Evolutionary conservation across 1,140 invertebrate species (phyloP), one percentile per base, ranked within the genome.

Genomic region (Whitmania pigra): DNA sequence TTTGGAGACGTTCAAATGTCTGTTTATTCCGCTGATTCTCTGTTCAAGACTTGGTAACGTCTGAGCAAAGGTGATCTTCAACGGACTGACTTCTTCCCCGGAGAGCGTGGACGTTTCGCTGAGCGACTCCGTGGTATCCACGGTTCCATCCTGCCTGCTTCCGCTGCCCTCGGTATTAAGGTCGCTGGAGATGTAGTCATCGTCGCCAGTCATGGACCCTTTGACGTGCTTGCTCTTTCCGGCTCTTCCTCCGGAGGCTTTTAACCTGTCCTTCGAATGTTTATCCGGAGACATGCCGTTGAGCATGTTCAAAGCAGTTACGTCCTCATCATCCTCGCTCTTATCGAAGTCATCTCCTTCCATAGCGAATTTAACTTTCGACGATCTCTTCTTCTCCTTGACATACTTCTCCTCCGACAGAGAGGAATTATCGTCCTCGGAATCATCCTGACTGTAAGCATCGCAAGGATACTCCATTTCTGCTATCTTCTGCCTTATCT

Each of bases 301-400:
- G 11, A 25, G 11, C 57, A 25, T 63, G 22, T 63, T 63, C 57
- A 63, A 13, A 22, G 57, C 29, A 11, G 57, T 63, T 20, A 31
- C 57, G 57, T 63, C 57, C 0, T 63, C 57, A n/a, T 63, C 57
- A 3, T 63, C 57, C 22, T 63, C 57, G 57, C 29, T 63, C 57
- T 63, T 31, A 20, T 63, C 57, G 15, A 25, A 22, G 57, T 63
- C 57, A 11, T 63, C 57, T 11, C 29, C 57, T 25, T 63, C 57
- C 11, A 25, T 20, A 20, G 22, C 57, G 57, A 49, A 49, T 17
- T 49, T 49, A 17, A 25, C 57, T 20, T 63, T 31, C 9, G 22
- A 25, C 57, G 57, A 22, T 20, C 57, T 63, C 22, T 31, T 63
- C 29, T 22, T 22, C 57, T 63, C 29, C 57, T 63, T 63, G 57